Evolutionary conservation across 2,113 vertebrate genomes (phyloP).

Genomic region (Todiramphus chloris): DNA sequence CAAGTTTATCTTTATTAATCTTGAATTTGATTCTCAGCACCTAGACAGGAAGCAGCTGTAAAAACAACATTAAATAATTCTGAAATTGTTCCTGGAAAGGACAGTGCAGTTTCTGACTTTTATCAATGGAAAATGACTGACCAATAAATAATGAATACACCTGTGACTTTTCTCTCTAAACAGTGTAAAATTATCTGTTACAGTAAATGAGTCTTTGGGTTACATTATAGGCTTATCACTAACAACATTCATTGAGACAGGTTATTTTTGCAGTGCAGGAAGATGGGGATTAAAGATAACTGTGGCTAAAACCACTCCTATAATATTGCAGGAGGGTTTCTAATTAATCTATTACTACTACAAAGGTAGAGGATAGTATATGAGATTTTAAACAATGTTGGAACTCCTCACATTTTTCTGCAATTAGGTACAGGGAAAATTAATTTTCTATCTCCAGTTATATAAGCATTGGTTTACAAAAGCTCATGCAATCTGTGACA

Average conservation of each 20-base stretch:
- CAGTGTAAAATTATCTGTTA: background rate
- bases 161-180: background rate
- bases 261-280: background rate
- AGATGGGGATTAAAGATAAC: background rate
- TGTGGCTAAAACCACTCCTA: background rate
- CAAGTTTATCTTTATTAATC: background rate
- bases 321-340: background rate
- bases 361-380: background rate
- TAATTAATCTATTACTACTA: background rate
- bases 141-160: background rate
- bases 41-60: background rate
- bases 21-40: background rate
- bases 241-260: fast-evolving
- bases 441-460: background rate
- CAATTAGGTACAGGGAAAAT: background rate
- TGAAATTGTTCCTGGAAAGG: background rate
- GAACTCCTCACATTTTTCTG: background rate
- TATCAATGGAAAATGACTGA: background rate
- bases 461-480: background rate
- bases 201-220: background rate
- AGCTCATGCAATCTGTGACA: background rate
- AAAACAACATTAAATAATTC: background rate
- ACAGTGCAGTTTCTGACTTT: background rate
- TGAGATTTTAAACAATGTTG: background rate
- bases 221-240: background rate